Conservation (phyloP, 2,113 vertebrate species). For the Hemiscyllium ocellatum region DNA sequence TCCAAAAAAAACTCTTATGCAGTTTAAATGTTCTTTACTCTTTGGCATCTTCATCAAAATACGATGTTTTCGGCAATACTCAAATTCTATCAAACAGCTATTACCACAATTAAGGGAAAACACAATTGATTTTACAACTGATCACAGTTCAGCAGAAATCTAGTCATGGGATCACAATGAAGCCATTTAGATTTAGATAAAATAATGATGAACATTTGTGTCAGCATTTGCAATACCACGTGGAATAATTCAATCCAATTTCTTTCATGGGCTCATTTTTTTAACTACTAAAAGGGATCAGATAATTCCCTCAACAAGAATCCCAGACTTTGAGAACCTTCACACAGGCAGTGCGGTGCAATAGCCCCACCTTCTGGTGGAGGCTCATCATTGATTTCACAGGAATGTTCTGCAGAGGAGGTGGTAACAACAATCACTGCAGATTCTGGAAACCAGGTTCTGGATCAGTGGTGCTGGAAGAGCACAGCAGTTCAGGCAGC, state of each 20-base stretch:
- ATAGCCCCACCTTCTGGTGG: background rate
- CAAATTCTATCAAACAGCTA: too few relatives aligned
- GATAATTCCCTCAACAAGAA: background rate
- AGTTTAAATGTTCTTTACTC: too few relatives aligned
- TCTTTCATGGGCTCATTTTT: background rate
- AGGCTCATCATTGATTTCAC: background rate
- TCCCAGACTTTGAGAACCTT: too few relatives aligned
- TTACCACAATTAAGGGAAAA: background rate
- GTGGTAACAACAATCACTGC: too few relatives aligned
- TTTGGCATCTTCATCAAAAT: too few relatives aligned
- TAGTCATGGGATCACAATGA: background rate
- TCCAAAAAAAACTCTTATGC: too few relatives aligned
- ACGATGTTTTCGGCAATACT: too few relatives aligned
- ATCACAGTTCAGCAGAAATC: background rate
- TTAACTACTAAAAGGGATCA: background rate
- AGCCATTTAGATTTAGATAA: background rate
- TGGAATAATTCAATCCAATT: background rate
- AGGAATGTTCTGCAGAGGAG: too few relatives aligned
- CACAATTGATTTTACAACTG: background rate
- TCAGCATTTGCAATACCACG: background rate
- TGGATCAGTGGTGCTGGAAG: too few relatives aligned
- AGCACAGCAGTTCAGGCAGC: too few relatives aligned
- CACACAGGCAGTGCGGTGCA: background rate
- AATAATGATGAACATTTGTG: background rate
- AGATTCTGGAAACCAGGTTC: too few relatives aligned